Percentiles rank a stretch among this genome's conserved stretches.
Evolutionary conservation across 1,140 invertebrate genomes (phyloP).

Genomic region (Anadara kagoshimensis): DNA sequence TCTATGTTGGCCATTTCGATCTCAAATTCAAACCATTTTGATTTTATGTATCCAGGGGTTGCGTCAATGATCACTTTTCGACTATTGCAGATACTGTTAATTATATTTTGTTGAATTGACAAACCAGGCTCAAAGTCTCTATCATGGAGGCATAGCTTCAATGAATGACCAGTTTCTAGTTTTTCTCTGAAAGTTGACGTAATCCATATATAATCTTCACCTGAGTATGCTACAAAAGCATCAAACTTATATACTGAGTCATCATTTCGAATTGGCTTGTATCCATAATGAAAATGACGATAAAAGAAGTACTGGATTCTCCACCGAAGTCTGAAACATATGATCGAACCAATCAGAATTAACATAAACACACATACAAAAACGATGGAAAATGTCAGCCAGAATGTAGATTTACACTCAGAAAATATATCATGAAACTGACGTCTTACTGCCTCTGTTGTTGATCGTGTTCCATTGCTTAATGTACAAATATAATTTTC

Average conservation of each 20-base stretch:
- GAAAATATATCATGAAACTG: constrained; percentile 14
- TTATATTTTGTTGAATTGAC: neutral
- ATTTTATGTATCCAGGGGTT: constrained; percentile 1
- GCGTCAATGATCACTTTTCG: neutral
- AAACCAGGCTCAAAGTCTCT: neutral
- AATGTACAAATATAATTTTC: neutral
- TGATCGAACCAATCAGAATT: neutral
- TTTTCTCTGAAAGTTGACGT: neutral
- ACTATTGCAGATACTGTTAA: neutral
- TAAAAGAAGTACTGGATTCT: constrained; percentile 1
- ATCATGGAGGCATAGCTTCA: constrained; percentile 6
- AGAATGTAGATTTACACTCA: neutral
- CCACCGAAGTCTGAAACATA: constrained; percentile 4
- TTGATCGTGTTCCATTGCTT: neutral
- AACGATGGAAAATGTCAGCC: neutral
- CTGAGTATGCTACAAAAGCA: constrained; percentile 8
- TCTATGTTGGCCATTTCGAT: constrained; percentile 16
- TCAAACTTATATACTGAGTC: neutral
- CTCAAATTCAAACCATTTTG: constrained; percentile 4
- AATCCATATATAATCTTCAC: neutral
- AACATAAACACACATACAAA: neutral
- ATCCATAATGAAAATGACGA: neutral
- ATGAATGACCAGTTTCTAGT: neutral
- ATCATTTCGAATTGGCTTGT: neutral
- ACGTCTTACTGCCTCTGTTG: neutral